Evolutionary conservation across 2,888 invertebrate genomes (phyloP).

Genomic region (Noctua comes): DNA sequence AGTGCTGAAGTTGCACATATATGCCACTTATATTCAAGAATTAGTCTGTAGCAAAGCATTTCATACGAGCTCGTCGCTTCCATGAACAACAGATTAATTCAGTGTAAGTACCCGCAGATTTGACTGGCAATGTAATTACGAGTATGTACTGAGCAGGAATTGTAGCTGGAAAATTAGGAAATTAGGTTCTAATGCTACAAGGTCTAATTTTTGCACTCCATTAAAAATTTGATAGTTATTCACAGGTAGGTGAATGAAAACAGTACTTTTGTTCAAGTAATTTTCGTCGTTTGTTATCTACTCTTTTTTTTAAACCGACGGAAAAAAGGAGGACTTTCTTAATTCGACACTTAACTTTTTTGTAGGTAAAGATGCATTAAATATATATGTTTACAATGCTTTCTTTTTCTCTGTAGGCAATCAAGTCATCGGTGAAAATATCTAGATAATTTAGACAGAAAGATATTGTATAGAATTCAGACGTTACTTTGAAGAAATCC

Average conservation of each 20-base stretch:
- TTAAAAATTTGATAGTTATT: background rate
- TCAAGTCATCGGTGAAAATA: background rate
- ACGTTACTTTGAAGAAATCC: background rate
- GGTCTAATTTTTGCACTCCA: background rate
- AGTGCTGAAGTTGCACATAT: background rate
- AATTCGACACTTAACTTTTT: no score
- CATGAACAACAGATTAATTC: constrained; percentile 44
- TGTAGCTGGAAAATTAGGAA: constrained; percentile 18
- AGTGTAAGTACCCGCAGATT: constrained; percentile 37
- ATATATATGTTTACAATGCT: background rate
- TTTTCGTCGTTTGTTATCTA: background rate
- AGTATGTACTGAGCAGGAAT: constrained; percentile 3
- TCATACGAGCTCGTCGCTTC: constrained; percentile 31
- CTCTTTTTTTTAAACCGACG: background rate
- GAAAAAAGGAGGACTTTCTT: no score
- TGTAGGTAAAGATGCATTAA: background rate
- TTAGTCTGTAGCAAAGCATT: constrained; percentile 34
- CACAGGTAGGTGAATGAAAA: no score
- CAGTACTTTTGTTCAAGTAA: no score
- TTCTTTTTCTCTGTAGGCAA: background rate
- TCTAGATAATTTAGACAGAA: background rate
- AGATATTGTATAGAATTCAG: background rate
- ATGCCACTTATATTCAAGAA: constrained; percentile 27
- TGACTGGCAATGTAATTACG: constrained; percentile 30
- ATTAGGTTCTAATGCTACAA: background rate